Percentiles rank a stretch among this genome's conserved stretches.
These are phyloP conservation scores for Sminthurinus aureus DNA, from an alignment of 2,888 invertebrate species.

Conservation along the genomic window DNA sequence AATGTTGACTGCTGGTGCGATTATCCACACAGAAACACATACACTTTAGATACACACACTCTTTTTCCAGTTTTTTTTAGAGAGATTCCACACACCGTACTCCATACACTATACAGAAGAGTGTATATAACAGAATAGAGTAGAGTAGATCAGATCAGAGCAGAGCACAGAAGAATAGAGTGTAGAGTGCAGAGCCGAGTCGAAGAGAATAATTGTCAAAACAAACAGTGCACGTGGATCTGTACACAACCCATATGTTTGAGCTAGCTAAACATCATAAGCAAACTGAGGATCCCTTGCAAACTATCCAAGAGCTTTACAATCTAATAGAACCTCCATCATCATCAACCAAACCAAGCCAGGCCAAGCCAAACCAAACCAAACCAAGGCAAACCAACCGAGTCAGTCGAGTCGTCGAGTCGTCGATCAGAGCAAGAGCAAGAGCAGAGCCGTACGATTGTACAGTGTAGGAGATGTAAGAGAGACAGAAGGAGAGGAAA, in stretches of 20 bases:
- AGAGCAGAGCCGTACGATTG: background rate
- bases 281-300: conserved; percentile 55
- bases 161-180: conserved; percentile 21
- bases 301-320: conserved; percentile 30
- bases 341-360: background rate
- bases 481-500: background rate
- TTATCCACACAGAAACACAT: conserved; percentile 35
- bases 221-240: conserved; percentile 60
- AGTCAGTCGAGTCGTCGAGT: background rate
- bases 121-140: no score
- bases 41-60: conserved; percentile 37
- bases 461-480: no score
- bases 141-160: background rate
- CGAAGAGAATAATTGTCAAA: conserved; percentile 60
- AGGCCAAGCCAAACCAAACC: background rate
- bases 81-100: conserved; percentile 33
- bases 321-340: conserved; percentile 44
- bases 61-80: conserved; percentile 36
- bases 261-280: conserved; percentile 60
- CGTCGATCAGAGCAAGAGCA: background rate
- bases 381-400: background rate
- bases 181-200: background rate
- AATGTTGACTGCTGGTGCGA: conserved; percentile 38
- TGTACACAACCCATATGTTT: conserved; percentile 60
- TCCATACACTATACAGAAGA: no score